Conservation (phyloP, 2,888 invertebrate genomes). For the Stenolophus ochropezus region DNA sequence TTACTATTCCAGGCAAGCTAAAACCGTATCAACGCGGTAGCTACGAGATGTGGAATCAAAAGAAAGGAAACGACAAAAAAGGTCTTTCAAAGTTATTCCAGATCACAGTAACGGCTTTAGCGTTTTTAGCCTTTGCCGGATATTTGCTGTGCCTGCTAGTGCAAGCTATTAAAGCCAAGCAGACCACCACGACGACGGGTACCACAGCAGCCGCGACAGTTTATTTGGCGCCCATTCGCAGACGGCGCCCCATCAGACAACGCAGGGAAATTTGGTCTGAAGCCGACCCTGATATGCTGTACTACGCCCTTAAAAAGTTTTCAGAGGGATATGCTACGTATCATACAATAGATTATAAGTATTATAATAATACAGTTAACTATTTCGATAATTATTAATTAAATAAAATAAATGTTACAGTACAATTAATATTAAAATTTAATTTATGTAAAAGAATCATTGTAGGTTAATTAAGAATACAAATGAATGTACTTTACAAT, state of each 20-base stretch:
- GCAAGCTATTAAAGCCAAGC: constrained; percentile 83
- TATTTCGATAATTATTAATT: neutral
- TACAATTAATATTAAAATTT: too few species aligned
- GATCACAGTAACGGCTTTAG: constrained; percentile 84
- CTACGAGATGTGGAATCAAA: constrained; percentile 65
- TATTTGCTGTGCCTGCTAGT: constrained; percentile 87
- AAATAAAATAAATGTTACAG: neutral
- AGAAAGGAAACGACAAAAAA: constrained; percentile 75
- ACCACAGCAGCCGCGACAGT: constrained; percentile 1
- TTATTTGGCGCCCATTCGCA: constrained; percentile 16
- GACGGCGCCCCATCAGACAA: constrained; percentile 48
- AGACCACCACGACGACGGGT: constrained; percentile 63
- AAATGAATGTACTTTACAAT: too few species aligned
- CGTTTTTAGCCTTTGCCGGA: constrained; percentile 90
- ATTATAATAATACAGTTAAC: constrained; percentile 52
- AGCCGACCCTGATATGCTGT: constrained; percentile 73
- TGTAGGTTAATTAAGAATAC: too few species aligned
- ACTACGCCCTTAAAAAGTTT: constrained; percentile 74
- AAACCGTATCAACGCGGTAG: constrained; percentile 67
- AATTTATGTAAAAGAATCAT: too few species aligned
- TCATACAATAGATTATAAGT: constrained; percentile 69
- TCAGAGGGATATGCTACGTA: constrained; percentile 77
- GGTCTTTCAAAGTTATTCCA: constrained; percentile 83
- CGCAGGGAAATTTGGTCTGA: constrained; percentile 66
- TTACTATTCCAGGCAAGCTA: constrained; percentile 46